These are phyloP conservation scores for Drosophila hawaiiensis DNA, from an alignment of 2,888 invertebrate species.

Conservation along the genomic window DNA sequence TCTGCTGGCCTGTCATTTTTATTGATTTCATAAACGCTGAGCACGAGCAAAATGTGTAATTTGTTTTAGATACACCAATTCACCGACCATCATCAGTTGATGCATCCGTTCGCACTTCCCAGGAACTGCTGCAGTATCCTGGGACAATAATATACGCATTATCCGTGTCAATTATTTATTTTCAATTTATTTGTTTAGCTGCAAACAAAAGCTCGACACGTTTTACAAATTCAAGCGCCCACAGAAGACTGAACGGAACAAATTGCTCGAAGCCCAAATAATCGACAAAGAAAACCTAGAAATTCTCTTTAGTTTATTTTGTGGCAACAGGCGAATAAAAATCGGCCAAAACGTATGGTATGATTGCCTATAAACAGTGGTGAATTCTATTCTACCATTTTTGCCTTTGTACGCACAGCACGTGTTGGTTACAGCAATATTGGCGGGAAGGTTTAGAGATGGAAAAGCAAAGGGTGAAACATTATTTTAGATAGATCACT, in stretches of 20 bases:
- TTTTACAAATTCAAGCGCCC: constrained; percentile 70
- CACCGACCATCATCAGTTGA: constrained; percentile 1
- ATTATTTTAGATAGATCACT: not conserved
- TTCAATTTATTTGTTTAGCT: not conserved
- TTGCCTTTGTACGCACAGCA: constrained; percentile 4
- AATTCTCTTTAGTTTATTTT: constrained; percentile 71
- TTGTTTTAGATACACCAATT: constrained; percentile 16
- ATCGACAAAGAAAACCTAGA: constrained; percentile 80
- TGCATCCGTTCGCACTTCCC: not conserved
- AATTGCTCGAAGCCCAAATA: constrained; percentile 64
- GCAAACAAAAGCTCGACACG: constrained; percentile 50
- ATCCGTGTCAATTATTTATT: not conserved
- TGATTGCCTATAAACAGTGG: constrained; percentile 56
- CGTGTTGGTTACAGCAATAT: constrained; percentile 31
- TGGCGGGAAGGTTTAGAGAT: constrained; percentile 28
- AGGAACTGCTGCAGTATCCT: constrained; percentile 14
- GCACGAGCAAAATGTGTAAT: constrained; percentile 5
- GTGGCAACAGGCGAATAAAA: constrained; percentile 40
- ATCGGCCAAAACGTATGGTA: constrained; percentile 56
- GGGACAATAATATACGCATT: not conserved
- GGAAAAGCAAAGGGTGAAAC: not conserved
- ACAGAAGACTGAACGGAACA: constrained; percentile 73
- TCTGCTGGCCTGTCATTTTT: constrained; percentile 27
- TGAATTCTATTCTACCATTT: constrained; percentile 30
- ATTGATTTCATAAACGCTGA: constrained; percentile 28